A percentile compares a stretch with the other conserved stretches of the same genome.
Conservation (phyloP, 2,888 invertebrate genomes). For the Cephonodes hylas region DNA sequence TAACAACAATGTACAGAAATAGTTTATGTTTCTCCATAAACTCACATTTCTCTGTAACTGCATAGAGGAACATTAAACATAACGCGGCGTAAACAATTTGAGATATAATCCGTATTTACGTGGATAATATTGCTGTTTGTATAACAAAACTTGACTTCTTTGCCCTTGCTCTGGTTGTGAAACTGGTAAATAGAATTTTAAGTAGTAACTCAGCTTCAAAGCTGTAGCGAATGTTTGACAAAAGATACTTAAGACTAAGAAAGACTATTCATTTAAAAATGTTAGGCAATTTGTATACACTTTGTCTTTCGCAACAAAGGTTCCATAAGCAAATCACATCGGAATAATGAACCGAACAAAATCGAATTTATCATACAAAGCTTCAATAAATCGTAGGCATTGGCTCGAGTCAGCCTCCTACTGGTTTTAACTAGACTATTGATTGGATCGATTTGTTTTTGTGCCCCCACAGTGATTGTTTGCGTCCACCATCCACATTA, state of each 20-base stretch:
- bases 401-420: not conserved
- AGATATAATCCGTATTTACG: not conserved
- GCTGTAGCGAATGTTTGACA: not conserved
- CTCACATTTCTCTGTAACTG: slow-evolving; percentile 6
- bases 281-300: not conserved
- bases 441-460: slow-evolving; percentile 30
- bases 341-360: slow-evolving; percentile 2
- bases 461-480: slow-evolving; percentile 22
- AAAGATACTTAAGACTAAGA: not conserved
- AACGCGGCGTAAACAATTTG: not conserved
- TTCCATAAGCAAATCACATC: not conserved
- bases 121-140: not conserved
- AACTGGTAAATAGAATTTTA: not conserved
- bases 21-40: slow-evolving; percentile 13
- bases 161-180: not conserved
- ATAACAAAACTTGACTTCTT: not conserved
- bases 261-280: not conserved
- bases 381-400: not conserved
- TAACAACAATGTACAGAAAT: slow-evolving; percentile 16
- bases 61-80: not conserved
- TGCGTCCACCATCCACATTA: slow-evolving; percentile 49
- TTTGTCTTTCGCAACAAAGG: slow-evolving; percentile 2
- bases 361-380: slow-evolving; percentile 6
- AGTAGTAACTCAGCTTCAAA: not conserved
- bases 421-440: slow-evolving; percentile 13